Conservation (phyloP, 2,113 vertebrate species). For the Sinocyclocheilus anshuiensis region DNA sequence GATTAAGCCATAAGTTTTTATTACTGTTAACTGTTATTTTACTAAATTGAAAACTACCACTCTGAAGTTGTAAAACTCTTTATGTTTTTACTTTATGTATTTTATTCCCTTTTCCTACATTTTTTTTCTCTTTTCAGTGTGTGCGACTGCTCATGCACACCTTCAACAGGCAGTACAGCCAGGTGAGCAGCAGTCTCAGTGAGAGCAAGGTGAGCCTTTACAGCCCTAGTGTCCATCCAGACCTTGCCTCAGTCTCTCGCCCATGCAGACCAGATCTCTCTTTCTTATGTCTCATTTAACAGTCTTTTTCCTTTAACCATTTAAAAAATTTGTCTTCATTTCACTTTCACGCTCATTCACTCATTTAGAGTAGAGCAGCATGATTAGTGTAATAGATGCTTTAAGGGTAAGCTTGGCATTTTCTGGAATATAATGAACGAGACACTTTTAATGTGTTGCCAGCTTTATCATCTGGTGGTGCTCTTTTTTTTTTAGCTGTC, state of each 20-base stretch:
- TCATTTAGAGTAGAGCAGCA: conserved; percentile 42
- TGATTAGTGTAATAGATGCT: conserved; percentile 20
- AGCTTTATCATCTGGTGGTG: conserved; percentile 4
- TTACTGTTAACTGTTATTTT: neutral
- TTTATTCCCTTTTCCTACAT: neutral
- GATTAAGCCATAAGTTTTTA: neutral
- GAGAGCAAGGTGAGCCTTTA: conserved; percentile 92
- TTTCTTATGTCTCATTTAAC: conserved; percentile 36
- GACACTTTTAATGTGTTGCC: neutral
- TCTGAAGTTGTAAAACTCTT: neutral
- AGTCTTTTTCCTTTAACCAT: neutral
- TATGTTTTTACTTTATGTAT: neutral
- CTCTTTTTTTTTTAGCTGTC: conserved; percentile 80
- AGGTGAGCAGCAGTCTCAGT: conserved; percentile 96
- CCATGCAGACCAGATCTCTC: neutral
- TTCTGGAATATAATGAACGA: neutral
- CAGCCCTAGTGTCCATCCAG: conserved; percentile 18
- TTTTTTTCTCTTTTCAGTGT: conserved; percentile 76
- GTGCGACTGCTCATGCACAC: conserved; percentile 96
- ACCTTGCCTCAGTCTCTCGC: conserved; percentile 26
- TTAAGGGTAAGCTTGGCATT: conserved; percentile 30
- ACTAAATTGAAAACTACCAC: neutral
- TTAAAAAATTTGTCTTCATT: neutral
- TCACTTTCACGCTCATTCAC: neutral
- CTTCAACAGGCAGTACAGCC: conserved; percentile 97